phyloP scores from a whole-genome alignment of 2,888 invertebrate genomes.

The Neoascia interrupta region DNA sequence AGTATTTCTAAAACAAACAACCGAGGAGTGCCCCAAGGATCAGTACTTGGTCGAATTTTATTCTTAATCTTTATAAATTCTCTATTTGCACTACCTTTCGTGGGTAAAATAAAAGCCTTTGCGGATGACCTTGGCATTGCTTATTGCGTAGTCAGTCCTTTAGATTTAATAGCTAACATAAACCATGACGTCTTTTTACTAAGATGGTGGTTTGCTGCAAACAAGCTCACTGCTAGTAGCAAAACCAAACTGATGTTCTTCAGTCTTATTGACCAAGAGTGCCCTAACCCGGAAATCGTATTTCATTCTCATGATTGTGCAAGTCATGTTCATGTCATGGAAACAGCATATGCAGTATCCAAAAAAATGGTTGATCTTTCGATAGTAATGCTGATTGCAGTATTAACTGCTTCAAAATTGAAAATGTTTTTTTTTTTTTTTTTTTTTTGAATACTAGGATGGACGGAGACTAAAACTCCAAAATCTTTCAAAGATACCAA shows the following conservation, averaged over 20 bases:
- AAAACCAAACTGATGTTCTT: not conserved
- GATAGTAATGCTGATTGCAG: not conserved
- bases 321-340: no score
- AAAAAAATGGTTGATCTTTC: not conserved
- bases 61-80: constrained; percentile 8
- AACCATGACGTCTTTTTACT: no score
- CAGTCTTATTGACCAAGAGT: not conserved
- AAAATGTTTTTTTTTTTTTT: no score
- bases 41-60: constrained; percentile 3
- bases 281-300: not conserved
- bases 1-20: not conserved
- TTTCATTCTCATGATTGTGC: constrained; percentile 6
- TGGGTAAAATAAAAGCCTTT: no score
- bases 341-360: constrained; percentile 1
- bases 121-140: not conserved
- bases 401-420: no score
- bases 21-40: not conserved
- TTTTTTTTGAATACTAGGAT: no score
- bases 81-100: not conserved
- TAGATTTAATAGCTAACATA: no score
- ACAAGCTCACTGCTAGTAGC: no score
- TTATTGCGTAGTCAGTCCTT: no score
- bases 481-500: no score
- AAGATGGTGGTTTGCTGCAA: no score
- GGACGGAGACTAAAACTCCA: no score